These are phyloP conservation scores for Gila orcuttii DNA, from an alignment of 2,113 vertebrate species.

Conservation along the genomic window DNA sequence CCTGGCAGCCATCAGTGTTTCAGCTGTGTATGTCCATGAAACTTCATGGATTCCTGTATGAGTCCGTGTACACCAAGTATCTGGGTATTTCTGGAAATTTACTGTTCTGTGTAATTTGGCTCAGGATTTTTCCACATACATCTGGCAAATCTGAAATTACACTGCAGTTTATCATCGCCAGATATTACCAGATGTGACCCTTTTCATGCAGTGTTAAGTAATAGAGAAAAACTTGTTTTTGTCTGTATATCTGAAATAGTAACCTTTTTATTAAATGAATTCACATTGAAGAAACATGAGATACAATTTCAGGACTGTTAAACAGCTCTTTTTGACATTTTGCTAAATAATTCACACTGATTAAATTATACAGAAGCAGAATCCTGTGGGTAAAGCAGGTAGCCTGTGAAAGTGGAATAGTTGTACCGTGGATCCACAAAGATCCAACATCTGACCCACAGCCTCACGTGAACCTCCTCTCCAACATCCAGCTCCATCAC, in stretches of 20 bases:
- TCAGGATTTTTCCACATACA: too few species aligned
- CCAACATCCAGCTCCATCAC: conserved; percentile 39
- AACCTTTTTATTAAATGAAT: background rate
- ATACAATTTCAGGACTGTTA: background rate
- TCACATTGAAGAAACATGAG: background rate
- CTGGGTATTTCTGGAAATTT: too few species aligned
- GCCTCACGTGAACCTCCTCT: conserved; percentile 39
- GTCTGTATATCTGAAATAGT: background rate
- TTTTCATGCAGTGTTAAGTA: too few species aligned
- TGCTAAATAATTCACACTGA: background rate
- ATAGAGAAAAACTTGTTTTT: background rate
- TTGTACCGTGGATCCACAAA: conserved; percentile 44
- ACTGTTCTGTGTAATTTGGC: too few species aligned
- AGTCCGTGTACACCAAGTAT: too few species aligned
- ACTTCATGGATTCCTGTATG: too few species aligned
- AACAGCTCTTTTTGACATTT: background rate
- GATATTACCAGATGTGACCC: too few species aligned
- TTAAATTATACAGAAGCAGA: background rate
- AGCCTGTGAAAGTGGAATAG: conserved; percentile 52
- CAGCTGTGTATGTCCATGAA: too few species aligned
- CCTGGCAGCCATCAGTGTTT: too few species aligned
- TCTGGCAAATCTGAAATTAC: too few species aligned
- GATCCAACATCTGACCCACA: conserved; percentile 46
- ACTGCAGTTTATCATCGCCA: too few species aligned
- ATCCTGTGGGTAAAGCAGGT: conserved; percentile 28